Base-by-base conservation (phyloP, 2,797 vertebrate genomes). In the Buphagus erythrorhynchus region DNA sequence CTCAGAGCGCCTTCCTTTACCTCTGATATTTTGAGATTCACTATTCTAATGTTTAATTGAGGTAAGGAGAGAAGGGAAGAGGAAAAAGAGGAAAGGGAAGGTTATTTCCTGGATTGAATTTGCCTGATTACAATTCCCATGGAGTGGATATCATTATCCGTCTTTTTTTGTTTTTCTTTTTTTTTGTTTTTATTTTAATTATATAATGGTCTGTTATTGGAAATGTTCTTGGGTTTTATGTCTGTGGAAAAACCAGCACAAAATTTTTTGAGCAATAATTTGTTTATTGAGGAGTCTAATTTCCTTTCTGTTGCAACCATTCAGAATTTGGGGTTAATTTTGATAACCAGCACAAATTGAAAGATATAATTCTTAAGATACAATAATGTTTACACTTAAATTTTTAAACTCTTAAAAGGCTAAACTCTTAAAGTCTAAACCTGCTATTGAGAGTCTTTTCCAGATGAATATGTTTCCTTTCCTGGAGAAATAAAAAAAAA, bases 281-380 rank as follows among this genome's bases (percentile, higher is more conserved):
- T 78, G 1, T 38, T 92, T 71, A 36, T 67, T 55, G n/a, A 71
- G 36, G 33, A 62, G 6, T 58, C 13, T 33, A 26, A 49, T 78
- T 82, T 88, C 8, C 43, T 67, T 52, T 82, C 26, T 54, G 12
- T 46, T 82, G 4, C 10, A 62, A 33, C 2, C 31, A 62, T 46
- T 63, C 7, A 11, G 35, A 88, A 71, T 52, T 54, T 62, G 6
- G 4, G 1, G 1, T 43, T 73, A 45, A 36, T 26, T 69, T 59
- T 0, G 0, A 51, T 51, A 73, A 26, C 1, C 1, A 80, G 28
- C 18, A 57, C 4, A 54, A 80, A 66, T 5, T 35, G 6, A 20
- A 67, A 61, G 24, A 40, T 40, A 4, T 24, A 31, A 17, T 65
- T 68, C 65, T 67, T 65, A 25, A 11, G 59, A 12, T 16, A 46